Conservation (phyloP, 2,888 invertebrate species). For the Amblyjoppa fuscipennis region DNA sequence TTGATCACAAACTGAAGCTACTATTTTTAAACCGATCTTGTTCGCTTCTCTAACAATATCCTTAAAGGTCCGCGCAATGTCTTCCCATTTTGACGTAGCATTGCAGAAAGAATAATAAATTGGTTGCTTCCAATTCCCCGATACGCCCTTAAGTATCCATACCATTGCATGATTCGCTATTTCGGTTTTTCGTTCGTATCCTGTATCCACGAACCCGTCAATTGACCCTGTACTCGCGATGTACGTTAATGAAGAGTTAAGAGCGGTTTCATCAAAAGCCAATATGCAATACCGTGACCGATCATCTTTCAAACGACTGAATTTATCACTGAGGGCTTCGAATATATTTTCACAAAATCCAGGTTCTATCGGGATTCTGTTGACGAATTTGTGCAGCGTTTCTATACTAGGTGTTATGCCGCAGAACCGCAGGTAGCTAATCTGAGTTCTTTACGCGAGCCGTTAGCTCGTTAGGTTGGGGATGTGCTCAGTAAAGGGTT, state of each 20-base stretch:
- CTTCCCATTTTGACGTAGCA: slow-evolving; percentile 11
- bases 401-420: neutral
- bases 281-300: slow-evolving; percentile 6
- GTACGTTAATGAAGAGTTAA: slow-evolving; percentile 7
- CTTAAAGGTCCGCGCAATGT: slow-evolving; percentile 10
- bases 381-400: slow-evolving; percentile 14
- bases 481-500: too few relatives aligned
- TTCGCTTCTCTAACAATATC: slow-evolving; percentile 1
- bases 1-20: slow-evolving; percentile 25
- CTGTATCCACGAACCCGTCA: slow-evolving; percentile 16
- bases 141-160: slow-evolving; percentile 29
- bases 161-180: slow-evolving; percentile 33
- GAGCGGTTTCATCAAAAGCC: slow-evolving; percentile 23
- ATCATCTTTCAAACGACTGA: neutral
- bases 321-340: slow-evolving; percentile 10
- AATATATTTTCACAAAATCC: slow-evolving; percentile 6
- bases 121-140: slow-evolving; percentile 29
- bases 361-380: neutral
- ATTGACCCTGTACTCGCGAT: neutral
- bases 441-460: too few relatives aligned
- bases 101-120: slow-evolving; percentile 10
- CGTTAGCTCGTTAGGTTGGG: too few relatives aligned
- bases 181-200: slow-evolving; percentile 9
- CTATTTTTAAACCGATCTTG: neutral
- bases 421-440: too few relatives aligned